Percentiles rank a stretch among this genome's conserved stretches.
These are phyloP conservation scores for Eurystomus glaucurus DNA, from an alignment of 2,797 vertebrate species.

Conservation along the genomic window DNA sequence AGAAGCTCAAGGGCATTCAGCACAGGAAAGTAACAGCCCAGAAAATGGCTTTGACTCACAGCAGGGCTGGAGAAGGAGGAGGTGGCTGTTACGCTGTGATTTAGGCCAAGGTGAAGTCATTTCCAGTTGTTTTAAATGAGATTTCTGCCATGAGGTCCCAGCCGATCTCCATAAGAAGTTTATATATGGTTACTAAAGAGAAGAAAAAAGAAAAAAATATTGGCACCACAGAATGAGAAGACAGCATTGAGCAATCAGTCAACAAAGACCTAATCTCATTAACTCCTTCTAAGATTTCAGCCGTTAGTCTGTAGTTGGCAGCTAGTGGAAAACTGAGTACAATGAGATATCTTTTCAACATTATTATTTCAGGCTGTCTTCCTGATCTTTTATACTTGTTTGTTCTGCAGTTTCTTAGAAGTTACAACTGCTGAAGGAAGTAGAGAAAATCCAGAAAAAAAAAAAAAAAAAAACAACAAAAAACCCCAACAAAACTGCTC, in stretches of 20 bases:
- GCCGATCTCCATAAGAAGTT: not conserved
- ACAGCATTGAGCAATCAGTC: not conserved
- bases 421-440: constrained; percentile 50
- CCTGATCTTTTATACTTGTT: constrained; percentile 46
- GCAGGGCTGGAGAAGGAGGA: not conserved
- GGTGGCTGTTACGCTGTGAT: not conserved
- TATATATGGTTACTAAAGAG: not conserved
- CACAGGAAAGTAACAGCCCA: not conserved
- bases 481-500: not conserved
- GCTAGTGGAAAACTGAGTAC: not conserved
- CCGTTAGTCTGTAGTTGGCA: not conserved
- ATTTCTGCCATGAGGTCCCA: not conserved
- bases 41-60: constrained; percentile 41
- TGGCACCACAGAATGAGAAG: not conserved
- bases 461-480: not conserved
- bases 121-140: constrained; percentile 26
- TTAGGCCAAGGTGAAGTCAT: not conserved
- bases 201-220: not conserved
- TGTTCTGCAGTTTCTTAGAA: constrained; percentile 47
- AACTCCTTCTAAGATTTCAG: constrained; percentile 45
- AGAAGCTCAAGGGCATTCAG: not conserved
- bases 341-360: constrained; percentile 49
- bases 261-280: constrained; percentile 33
- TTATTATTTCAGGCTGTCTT: constrained; percentile 57
- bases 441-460: constrained; percentile 41